Evolutionary conservation across 2,888 invertebrate species (phyloP).

Genomic region (Patella caerulea): DNA sequence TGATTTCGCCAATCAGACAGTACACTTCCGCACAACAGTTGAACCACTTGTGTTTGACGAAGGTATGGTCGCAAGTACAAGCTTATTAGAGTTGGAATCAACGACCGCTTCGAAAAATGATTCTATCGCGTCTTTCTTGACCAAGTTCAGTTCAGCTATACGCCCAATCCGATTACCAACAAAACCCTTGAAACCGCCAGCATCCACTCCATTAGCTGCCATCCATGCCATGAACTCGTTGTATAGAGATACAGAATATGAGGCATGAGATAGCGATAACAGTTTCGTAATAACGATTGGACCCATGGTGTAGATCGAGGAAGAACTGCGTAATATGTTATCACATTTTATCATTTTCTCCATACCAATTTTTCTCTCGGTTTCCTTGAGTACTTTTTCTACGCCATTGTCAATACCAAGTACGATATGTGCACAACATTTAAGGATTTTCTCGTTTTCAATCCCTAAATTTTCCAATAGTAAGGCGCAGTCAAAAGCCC

Average conservation of each 20-base stretch:
- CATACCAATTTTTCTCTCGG: not conserved
- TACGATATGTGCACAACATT: not conserved
- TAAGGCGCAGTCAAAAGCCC: not conserved
- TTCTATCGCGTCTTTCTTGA: not conserved
- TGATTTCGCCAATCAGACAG: not conserved
- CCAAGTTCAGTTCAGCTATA: not conserved
- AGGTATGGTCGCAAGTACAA: not conserved
- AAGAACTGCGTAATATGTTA: too few relatives aligned
- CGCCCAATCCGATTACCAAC: not conserved
- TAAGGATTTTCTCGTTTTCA: not conserved
- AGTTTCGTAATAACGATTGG: not conserved
- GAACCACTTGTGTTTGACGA: not conserved
- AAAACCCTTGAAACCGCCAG: not conserved
- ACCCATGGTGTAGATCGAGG: not conserved
- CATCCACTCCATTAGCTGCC: not conserved
- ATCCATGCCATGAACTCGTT: not conserved
- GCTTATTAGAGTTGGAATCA: not conserved
- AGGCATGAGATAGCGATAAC: not conserved
- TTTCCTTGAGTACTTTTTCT: not conserved
- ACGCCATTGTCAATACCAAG: not conserved
- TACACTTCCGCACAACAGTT: not conserved
- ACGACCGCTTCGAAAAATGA: not conserved
- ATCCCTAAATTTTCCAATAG: not conserved
- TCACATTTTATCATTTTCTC: not conserved
- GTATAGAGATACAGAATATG: not conserved